Evolutionary conservation across 64 coral and sea anemone species (phyloP).

Genomic region (Porites lutea): DNA sequence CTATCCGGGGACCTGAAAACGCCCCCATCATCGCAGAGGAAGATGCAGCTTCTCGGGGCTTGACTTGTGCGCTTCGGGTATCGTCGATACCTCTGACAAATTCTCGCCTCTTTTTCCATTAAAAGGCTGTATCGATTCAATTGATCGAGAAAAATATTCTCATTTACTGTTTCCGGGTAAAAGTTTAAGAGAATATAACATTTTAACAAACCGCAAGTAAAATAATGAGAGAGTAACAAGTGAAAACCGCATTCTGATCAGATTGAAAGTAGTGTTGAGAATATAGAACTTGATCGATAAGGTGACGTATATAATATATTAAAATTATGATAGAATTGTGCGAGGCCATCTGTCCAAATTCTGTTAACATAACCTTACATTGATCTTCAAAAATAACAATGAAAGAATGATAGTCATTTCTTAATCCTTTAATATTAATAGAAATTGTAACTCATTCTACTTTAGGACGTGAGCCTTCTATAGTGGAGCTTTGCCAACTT

Average conservation of each 20-base stretch:
- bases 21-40: background rate
- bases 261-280: background rate
- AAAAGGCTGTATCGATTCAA: background rate
- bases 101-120: background rate
- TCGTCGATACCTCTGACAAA: background rate
- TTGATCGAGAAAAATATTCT: background rate
- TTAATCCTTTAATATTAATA: no score
- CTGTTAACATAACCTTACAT: background rate
- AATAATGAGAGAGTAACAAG: background rate
- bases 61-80: background rate
- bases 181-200: background rate
- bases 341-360: background rate
- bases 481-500: background rate
- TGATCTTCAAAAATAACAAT: background rate
- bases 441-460: background rate
- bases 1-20: background rate
- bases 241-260: background rate
- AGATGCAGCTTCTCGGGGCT: background rate
- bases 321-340: background rate
- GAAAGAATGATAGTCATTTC: background rate
- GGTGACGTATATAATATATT: no score
- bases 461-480: background rate
- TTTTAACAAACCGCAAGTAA: background rate
- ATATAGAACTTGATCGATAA: slow-evolving; percentile 2
- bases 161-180: background rate